Evolutionary conservation across 2,113 vertebrate genomes (phyloP).

Genomic region (Platysteira castanea): DNA sequence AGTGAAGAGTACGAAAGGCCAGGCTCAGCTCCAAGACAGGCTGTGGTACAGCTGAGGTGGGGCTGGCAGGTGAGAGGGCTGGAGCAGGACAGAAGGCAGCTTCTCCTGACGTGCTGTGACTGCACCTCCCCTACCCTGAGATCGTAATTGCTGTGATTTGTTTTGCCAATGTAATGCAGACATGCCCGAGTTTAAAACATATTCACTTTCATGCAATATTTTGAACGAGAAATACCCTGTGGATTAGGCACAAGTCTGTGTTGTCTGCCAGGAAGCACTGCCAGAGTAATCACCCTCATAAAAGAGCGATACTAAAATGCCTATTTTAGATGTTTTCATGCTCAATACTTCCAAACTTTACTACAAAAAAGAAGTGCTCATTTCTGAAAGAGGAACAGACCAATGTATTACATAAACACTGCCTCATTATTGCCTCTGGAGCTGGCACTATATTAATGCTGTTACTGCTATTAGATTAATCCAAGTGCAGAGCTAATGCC

Average conservation of each 20-base stretch:
- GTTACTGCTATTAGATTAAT: constrained; percentile 24
- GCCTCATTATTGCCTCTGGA: background rate
- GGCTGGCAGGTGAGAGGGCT: background rate
- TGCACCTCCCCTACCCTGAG: background rate
- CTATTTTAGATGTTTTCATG: background rate
- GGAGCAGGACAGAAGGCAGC: background rate
- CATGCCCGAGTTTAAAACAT: constrained; percentile 73
- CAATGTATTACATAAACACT: background rate
- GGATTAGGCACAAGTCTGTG: constrained; percentile 84
- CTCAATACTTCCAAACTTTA: background rate
- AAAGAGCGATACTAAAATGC: background rate
- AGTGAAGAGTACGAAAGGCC: background rate
- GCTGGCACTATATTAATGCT: background rate
- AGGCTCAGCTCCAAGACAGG: background rate
- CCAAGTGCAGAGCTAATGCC: constrained; percentile 17
- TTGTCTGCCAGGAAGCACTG: constrained; percentile 47
- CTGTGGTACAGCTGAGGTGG: background rate
- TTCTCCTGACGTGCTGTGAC: background rate
- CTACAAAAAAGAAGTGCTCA: background rate
- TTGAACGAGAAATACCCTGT: constrained; percentile 67
- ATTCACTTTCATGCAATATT: constrained; percentile 74
- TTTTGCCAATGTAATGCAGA: constrained; percentile 80
- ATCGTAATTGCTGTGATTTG: constrained; percentile 76
- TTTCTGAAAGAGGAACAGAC: background rate
- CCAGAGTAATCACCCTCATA: background rate